Percentiles rank a stretch among this genome's conserved stretches.
Conservation (phyloP, 2,888 invertebrate species). For the Boloria selene region DNA sequence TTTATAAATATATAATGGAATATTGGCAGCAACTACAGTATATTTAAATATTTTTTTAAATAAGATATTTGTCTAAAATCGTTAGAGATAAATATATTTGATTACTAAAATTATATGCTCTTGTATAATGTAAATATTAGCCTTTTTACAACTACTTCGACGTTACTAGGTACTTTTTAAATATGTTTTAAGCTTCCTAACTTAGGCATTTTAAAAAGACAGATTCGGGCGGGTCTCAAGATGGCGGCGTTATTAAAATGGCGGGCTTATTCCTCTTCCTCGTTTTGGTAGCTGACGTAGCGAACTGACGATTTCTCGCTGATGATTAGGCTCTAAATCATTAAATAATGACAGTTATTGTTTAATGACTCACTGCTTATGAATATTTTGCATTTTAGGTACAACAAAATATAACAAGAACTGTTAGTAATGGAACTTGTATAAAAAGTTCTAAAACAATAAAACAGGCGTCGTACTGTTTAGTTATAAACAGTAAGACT, state of each 20-base stretch:
- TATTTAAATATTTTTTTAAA: conserved; percentile 34
- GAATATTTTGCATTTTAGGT: too few species aligned
- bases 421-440: too few species aligned
- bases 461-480: too few species aligned
- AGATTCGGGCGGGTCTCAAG: conserved; percentile 51
- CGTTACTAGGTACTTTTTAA: conserved; percentile 38
- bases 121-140: conserved; percentile 34
- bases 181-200: conserved; percentile 34
- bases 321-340: conserved; percentile 89
- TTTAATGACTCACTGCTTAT: not conserved
- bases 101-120: conserved; percentile 15
- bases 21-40: conserved; percentile 61
- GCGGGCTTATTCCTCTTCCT: conserved; percentile 87
- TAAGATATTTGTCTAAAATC: conserved; percentile 33
- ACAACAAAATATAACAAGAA: too few species aligned
- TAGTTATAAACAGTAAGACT: too few species aligned
- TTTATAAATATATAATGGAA: conserved; percentile 43
- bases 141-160: conserved; percentile 31
- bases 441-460: too few species aligned
- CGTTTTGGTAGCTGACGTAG: conserved; percentile 97
- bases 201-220: conserved; percentile 37
- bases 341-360: conserved; percentile 49
- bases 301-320: conserved; percentile 96
- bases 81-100: conserved; percentile 20
- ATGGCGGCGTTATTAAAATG: conserved; percentile 53